These are phyloP conservation scores for Temnothorax nylanderi DNA, from an alignment of 1,140 invertebrate species.

Conservation along the genomic window DNA sequence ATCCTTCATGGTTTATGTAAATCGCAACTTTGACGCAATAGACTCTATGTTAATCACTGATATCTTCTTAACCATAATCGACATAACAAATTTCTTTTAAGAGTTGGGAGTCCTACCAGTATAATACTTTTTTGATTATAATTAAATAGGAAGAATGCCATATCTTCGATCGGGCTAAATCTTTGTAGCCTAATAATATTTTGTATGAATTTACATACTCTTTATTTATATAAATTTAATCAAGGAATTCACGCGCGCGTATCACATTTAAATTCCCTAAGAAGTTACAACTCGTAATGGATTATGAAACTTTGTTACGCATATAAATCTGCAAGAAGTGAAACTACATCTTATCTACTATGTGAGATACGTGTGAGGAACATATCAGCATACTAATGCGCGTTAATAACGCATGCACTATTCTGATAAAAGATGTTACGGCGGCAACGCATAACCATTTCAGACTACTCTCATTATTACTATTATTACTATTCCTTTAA, in stretches of 20 bases:
- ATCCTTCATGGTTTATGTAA: too few relatives aligned
- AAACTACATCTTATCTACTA: slow-evolving; percentile 4
- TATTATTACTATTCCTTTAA: slow-evolving; percentile 2
- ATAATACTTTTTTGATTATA: too few relatives aligned
- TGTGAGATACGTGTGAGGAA: not conserved
- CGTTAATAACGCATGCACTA: not conserved
- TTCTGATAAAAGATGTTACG: slow-evolving; percentile 28
- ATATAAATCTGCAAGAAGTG: not conserved
- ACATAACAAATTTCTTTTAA: too few relatives aligned
- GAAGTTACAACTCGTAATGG: not conserved
- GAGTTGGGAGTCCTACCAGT: too few relatives aligned
- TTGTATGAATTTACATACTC: not conserved
- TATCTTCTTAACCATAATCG: too few relatives aligned
- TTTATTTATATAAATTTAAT: not conserved
- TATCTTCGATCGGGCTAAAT: too few relatives aligned
- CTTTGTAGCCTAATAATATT: not conserved
- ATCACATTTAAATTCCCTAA: not conserved
- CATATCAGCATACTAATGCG: not conserved
- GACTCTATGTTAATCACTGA: too few relatives aligned
- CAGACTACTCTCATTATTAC: not conserved
- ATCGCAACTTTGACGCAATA: too few relatives aligned
- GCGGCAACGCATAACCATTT: not conserved
- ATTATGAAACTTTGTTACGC: not conserved
- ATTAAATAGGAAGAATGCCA: too few relatives aligned
- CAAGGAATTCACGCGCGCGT: not conserved